Evolutionary conservation across 2,797 vertebrate genomes (phyloP), one percentile per base, ranked within the genome.

Genomic region (Chelon auratus): DNA sequence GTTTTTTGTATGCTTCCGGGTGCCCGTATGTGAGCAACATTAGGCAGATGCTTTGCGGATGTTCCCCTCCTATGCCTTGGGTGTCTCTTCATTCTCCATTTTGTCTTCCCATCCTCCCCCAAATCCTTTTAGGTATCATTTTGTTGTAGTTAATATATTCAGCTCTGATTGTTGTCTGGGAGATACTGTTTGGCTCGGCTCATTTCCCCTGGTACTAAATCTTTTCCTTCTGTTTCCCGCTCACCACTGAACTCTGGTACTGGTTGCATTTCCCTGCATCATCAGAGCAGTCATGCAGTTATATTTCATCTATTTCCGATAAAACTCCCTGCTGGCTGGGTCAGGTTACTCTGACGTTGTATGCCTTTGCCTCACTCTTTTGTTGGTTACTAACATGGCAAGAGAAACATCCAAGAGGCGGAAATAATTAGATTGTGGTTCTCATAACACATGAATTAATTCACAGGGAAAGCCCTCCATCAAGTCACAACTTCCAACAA

Each of bases 301-400:
- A 71, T 64, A 87, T 75, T 80, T 83, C 2, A 87, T 87, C 75
- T 74, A 26, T 75, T 79, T 81, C 79, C 80, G 47, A 72, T 83
- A 78, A 83, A 84, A 77, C 52, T 20, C 58, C 4, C 14, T 2
- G 18, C 68, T 45, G 24, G 57, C 57, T 75, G 83, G 75, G 62
- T 89, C 76, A 73, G 74, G 69, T 85, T 90, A 67, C 80, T 61
- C 75, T 69, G 75, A 82, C 63, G 79, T 82, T 88, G 85, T 66
- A 13, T 63, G 22, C 73, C 18, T 66, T 67, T 75, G 65, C 56
- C 64, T 65, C 50, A 20, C 56, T 53, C 20, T 37, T 68, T 60
- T 37, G 20, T 36, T 57, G 47, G 67, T 75, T 69, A 76, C 58
- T 54, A 70, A 59, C 37, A 56, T 24, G 22, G 50, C 52, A 54